Evolutionary conservation across 1,140 invertebrate species (phyloP).

Genomic region (Aphaenogaster ashmeadi): DNA sequence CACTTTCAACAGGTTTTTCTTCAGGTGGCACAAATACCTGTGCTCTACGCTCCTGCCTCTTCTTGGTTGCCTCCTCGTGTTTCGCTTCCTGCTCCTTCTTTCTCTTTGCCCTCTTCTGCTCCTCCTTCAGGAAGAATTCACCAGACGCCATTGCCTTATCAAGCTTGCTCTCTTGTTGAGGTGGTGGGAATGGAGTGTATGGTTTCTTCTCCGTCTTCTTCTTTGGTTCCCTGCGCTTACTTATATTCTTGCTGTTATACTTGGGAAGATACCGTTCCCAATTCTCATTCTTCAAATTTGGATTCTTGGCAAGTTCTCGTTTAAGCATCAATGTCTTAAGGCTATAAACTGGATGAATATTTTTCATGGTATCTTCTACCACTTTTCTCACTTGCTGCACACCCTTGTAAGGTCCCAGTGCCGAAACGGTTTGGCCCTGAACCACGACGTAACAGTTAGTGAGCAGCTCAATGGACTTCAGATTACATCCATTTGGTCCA

Average conservation of each 20-base stretch:
- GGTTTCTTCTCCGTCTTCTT: constrained; percentile 95
- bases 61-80: constrained; percentile 90
- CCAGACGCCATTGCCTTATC: constrained; percentile 98
- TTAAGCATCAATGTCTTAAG: constrained; percentile 99
- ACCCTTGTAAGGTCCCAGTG: constrained; percentile 98
- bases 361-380: constrained; percentile 99
- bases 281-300: constrained; percentile 96
- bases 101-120: constrained; percentile 92
- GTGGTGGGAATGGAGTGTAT: constrained; percentile 99
- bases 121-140: constrained; percentile 98
- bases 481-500: constrained; percentile 98
- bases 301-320: constrained; percentile 97
- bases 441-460: constrained; percentile 99
- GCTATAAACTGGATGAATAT: constrained; percentile 99
- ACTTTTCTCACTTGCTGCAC: constrained; percentile 97
- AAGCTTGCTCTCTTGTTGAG: constrained; percentile 96
- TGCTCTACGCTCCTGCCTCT: constrained; percentile 92
- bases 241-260: constrained; percentile 97
- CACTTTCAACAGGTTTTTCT: constrained; percentile 87
- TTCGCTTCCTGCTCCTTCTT: constrained; percentile 93
- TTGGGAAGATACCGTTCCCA: constrained; percentile 99
- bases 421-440: constrained; percentile 99
- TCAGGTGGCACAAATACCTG: constrained; percentile 94
- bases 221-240: constrained; percentile 94
- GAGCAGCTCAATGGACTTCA: constrained; percentile 99